A percentile compares a stretch with the other conserved stretches of the same genome.
Conservation (phyloP, 1,140 invertebrate species). For the fruit fly (Drosophila melanogaster) region DNA sequence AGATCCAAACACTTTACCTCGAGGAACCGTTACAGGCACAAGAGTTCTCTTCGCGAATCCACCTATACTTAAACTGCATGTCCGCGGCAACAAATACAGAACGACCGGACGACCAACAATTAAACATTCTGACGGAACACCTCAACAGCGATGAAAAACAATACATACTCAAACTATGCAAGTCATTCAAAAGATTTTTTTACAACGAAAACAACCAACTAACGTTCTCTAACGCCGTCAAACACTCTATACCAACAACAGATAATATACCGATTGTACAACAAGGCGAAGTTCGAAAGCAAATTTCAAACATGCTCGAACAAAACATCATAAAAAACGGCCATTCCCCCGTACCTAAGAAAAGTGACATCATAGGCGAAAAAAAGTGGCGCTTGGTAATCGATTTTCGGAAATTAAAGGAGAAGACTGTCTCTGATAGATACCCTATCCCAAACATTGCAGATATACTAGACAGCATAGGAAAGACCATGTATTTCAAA, state of each 20-base stretch:
- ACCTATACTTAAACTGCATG: constrained; percentile 11
- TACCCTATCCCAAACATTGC: background rate
- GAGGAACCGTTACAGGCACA: constrained; percentile 12
- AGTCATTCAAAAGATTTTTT: constrained; percentile 20
- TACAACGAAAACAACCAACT: constrained; percentile 22
- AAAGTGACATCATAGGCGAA: constrained; percentile 9
- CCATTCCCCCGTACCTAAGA: constrained; percentile 25
- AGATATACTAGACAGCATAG: constrained; percentile 3
- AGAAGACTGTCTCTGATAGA: background rate
- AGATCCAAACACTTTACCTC: constrained; percentile 12
- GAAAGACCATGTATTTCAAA: constrained; percentile 3
- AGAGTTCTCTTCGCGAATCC: constrained; percentile 20
- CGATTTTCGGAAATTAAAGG: constrained; percentile 3
- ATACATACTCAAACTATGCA: constrained; percentile 24
- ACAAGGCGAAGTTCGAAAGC: constrained; percentile 9
- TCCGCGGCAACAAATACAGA: background rate
- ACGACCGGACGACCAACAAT: background rate
- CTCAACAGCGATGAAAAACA: constrained; percentile 30
- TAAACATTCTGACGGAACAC: no score
- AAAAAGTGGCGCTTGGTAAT: constrained; percentile 27
- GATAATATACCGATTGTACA: constrained; percentile 15
- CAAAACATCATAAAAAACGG: constrained; percentile 3
- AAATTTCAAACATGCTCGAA: constrained; percentile 26
- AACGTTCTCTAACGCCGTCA: constrained; percentile 27
- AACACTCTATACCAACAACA: constrained; percentile 6